Percentiles rank a stretch among this genome's conserved stretches.
phyloP scores from a whole-genome alignment of 2,113 vertebrate species.

The Aptenodytes forsteri region DNA sequence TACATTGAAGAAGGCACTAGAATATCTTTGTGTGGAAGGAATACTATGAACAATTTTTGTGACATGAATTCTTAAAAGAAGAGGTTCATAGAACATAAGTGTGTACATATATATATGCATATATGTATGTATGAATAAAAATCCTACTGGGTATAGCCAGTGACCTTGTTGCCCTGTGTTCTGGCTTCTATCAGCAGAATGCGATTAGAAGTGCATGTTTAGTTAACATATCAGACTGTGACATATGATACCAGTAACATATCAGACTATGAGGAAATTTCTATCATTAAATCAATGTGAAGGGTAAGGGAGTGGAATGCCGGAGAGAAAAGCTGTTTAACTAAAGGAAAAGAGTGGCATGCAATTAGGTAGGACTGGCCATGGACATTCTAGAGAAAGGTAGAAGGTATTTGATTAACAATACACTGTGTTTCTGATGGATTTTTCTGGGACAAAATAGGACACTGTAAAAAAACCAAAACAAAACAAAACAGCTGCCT shows the following conservation, averaged over 20 bases:
- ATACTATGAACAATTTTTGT: background rate
- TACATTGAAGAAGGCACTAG: background rate
- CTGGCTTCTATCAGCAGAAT: background rate
- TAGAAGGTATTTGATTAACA: background rate
- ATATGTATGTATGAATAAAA: background rate
- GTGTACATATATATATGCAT: rapidly evolving
- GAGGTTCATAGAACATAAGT: background rate
- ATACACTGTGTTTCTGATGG: background rate
- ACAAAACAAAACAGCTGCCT: background rate
- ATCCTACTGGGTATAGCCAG: background rate
- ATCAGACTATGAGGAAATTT: background rate
- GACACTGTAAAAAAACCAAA: background rate
- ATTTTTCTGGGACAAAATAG: background rate
- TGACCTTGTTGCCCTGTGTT: background rate
- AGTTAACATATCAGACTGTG: background rate
- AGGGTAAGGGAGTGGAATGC: background rate
- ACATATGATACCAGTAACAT: background rate
- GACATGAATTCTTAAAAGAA: background rate
- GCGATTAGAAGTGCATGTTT: background rate
- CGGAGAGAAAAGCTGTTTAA: background rate
- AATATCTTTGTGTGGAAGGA: background rate
- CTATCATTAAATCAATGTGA: background rate
- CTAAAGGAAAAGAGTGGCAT: background rate
- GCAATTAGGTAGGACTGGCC: background rate
- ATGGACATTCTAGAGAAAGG: background rate